Evolutionary conservation across 92 coral and sea anemone species (phyloP).

Genomic region (Phenganax stokvisi): DNA sequence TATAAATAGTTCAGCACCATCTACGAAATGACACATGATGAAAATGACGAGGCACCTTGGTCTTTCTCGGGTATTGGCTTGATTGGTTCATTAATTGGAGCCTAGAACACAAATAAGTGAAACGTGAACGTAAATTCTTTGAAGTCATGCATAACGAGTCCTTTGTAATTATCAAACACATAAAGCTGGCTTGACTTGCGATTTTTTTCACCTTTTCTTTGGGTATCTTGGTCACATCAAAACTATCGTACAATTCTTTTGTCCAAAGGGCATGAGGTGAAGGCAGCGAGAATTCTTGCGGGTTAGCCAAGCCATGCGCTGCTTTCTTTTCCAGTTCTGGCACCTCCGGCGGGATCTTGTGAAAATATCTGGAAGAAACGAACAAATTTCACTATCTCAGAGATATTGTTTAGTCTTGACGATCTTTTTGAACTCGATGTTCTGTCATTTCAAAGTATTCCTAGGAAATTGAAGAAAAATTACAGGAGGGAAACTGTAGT

Average conservation of each 20-base stretch:
- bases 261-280: constrained; percentile 79
- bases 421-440: neutral
- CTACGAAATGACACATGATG: constrained; percentile 31
- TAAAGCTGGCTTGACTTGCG: neutral
- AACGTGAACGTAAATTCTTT: neutral
- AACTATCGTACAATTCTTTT: constrained; percentile 74
- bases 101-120: constrained; percentile 4
- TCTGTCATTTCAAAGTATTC: neutral
- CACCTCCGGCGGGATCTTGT: constrained; percentile 84
- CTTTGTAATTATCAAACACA: neutral
- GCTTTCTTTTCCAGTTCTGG: constrained; percentile 93
- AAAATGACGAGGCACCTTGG: constrained; percentile 32
- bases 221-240: constrained; percentile 54
- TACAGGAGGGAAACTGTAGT: neutral
- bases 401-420: neutral
- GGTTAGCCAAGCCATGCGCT: constrained; percentile 85
- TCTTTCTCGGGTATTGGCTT: constrained; percentile 33
- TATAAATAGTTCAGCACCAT: neutral
- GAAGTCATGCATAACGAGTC: neutral
- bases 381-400: neutral
- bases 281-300: constrained; percentile 77
- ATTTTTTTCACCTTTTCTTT: constrained; percentile 28
- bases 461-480: neutral
- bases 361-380: constrained; percentile 61
- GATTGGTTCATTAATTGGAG: constrained; percentile 32